Percentiles rank a stretch among this genome's conserved stretches.
phyloP scores from a whole-genome alignment of 2,113 vertebrate species.

The Fukomys damarensis region DNA sequence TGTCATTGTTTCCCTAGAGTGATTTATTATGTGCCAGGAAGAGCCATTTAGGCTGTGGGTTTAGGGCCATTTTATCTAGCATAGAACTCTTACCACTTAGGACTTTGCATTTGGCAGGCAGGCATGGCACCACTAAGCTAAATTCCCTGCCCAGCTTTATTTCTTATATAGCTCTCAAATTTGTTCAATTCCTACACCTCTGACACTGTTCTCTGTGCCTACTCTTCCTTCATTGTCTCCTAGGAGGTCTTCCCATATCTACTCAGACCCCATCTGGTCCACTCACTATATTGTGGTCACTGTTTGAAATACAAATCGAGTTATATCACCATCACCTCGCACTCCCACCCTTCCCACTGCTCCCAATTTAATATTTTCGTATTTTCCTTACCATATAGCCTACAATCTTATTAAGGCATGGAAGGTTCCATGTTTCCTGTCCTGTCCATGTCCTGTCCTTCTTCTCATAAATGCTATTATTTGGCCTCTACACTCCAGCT shows the following conservation, averaged over 20 bases:
- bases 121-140: too few species aligned
- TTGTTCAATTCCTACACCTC: neutral
- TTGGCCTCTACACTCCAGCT: neutral
- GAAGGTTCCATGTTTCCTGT: neutral
- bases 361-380: neutral
- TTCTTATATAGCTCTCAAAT: neutral
- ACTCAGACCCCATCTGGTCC: too few species aligned
- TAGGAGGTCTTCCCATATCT: neutral
- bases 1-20: too few species aligned
- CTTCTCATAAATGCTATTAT: too few species aligned
- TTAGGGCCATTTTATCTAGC: too few species aligned
- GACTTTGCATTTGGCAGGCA: too few species aligned
- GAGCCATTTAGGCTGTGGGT: too few species aligned
- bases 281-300: neutral
- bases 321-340: neutral
- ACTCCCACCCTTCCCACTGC: fast-evolving
- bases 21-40: too few species aligned
- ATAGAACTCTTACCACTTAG: too few species aligned
- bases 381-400: neutral
- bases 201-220: neutral
- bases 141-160: neutral
- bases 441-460: neutral
- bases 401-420: neutral
- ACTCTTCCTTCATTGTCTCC: neutral
- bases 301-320: neutral